Evolutionary conservation across 2,888 invertebrate species (phyloP).

Genomic region (Mystacides longicornis): DNA sequence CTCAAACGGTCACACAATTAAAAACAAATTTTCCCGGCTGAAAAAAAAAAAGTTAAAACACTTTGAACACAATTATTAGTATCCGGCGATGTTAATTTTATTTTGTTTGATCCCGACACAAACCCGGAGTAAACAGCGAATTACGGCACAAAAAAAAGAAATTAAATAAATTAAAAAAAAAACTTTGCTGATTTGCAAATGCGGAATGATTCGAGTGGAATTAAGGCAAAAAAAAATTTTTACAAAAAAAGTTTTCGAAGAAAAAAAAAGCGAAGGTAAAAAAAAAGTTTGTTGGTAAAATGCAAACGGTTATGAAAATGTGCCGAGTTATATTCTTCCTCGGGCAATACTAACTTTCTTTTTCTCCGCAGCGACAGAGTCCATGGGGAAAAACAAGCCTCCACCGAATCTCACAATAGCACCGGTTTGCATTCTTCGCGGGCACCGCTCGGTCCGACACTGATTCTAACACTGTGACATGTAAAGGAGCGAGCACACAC

Average conservation of each 20-base stretch:
- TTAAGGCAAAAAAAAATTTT: constrained; percentile 5
- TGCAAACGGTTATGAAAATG: constrained; percentile 20
- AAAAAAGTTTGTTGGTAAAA: constrained; percentile 16
- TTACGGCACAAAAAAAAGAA: too few relatives aligned
- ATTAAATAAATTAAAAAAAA: background rate
- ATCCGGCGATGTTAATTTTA: too few relatives aligned
- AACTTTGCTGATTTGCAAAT: background rate
- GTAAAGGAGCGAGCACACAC: constrained; percentile 29
- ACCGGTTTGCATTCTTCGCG: constrained; percentile 25
- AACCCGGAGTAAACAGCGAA: too few relatives aligned
- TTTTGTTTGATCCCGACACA: too few relatives aligned
- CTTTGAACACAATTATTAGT: too few relatives aligned
- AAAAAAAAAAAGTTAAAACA: too few relatives aligned
- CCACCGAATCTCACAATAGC: constrained; percentile 26
- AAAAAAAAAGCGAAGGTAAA: constrained; percentile 7
- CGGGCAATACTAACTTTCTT: constrained; percentile 26
- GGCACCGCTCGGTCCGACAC: constrained; percentile 18
- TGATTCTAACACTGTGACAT: constrained; percentile 24
- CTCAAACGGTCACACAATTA: background rate
- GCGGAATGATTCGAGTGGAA: constrained; percentile 7
- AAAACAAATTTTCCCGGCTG: too few relatives aligned
- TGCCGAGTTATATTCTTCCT: constrained; percentile 19
- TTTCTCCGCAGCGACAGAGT: constrained; percentile 26
- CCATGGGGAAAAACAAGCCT: constrained; percentile 27
- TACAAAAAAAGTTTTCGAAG: too few relatives aligned